phyloP scores from a whole-genome alignment of 2,888 invertebrate species.

The Ferrisia virgata region DNA sequence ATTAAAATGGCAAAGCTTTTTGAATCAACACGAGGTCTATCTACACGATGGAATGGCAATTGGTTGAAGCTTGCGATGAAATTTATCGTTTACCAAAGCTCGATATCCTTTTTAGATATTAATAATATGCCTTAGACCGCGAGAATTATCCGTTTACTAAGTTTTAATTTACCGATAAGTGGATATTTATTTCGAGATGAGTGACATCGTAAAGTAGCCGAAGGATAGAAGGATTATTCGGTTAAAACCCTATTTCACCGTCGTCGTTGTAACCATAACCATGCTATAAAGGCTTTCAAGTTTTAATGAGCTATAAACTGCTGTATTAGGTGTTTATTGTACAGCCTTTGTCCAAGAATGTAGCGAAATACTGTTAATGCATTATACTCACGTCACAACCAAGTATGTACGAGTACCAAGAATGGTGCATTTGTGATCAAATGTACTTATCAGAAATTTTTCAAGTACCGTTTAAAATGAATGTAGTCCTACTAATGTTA shows the following conservation, averaged over 20 bases:
- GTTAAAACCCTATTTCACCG: not conserved
- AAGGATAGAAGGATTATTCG: not conserved
- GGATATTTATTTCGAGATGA: not conserved
- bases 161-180: not conserved
- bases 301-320: not conserved
- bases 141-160: not conserved
- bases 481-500: too few relatives aligned
- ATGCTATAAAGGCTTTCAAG: too few relatives aligned
- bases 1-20: not conserved
- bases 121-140: not conserved
- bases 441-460: too few relatives aligned
- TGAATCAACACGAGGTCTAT: not conserved
- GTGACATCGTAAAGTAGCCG: not conserved
- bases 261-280: not conserved
- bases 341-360: not conserved
- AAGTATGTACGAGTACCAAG: too few relatives aligned
- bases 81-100: not conserved
- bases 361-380: not conserved
- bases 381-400: too few relatives aligned
- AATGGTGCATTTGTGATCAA: too few relatives aligned
- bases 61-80: not conserved
- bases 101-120: not conserved
- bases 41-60: not conserved
- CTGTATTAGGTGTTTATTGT: too few relatives aligned
- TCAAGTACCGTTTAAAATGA: too few relatives aligned